Base-by-base conservation (phyloP, 1,140 invertebrate genomes). In the Micrasema minimum region DNA sequence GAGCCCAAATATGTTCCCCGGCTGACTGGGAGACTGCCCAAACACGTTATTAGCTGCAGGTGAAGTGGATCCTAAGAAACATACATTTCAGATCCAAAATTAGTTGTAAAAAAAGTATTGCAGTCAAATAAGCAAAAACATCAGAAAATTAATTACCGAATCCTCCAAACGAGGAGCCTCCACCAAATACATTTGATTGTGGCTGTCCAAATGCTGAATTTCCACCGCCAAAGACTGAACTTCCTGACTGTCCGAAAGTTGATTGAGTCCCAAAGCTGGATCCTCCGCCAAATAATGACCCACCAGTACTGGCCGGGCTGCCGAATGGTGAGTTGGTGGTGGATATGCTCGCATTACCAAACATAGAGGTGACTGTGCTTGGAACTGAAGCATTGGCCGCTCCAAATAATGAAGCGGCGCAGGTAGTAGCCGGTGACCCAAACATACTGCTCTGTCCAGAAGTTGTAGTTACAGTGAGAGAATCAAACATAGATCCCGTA, bases 41-140 rank as follows among this genome's bases (percentile, higher is more conserved):
- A 81, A 81, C 71, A 80, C 74, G 55, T 77, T 78, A 0, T 77
- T 75, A 0, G 78, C 67, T 2, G 77, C 73, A 38, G 75, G 55
- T 26, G 51, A 46, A 7, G 66, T 20, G 23, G 66, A n/a, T 48
- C 57, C 67, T 64, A n/a, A 43, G 1, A 43, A 10, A 61, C 16
- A 14, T 14, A 7, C n/a, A n/a, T n/a, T 37, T 37, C 35, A 35
- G 12, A n/a, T n/a, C n/a, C n/a, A n/a, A n/a, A n/a, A 31, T 31
- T 31, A 31, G 7, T 2, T 31, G 26, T 31, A 31, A 31, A 31
- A 31, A 31, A 7, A n/a, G n/a, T n/a, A n/a, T n/a, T n/a, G n/a
- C n/a, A n/a, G n/a, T n/a, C n/a, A n/a, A n/a, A n/a, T 51, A 51
- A 22, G 20, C 10, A 3, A 61, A 61, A 14, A 65, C 0, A 48